phyloP scores from a whole-genome alignment of 2,113 vertebrate genomes.

The Vombatus ursinus region DNA sequence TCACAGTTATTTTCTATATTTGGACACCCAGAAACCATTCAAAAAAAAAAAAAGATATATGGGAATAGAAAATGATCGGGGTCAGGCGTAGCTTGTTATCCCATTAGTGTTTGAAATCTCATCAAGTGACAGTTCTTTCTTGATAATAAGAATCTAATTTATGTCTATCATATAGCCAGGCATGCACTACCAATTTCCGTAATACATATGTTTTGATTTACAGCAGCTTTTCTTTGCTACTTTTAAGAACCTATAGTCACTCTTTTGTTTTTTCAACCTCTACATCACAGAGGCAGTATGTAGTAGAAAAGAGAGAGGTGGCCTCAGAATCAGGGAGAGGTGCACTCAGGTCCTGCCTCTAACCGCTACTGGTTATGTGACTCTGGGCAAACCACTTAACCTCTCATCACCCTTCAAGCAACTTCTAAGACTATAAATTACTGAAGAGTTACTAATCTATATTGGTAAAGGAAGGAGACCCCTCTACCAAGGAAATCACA shows the following conservation, averaged over 20 bases:
- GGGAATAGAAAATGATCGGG: constrained; percentile 60
- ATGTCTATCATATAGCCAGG: constrained; percentile 50
- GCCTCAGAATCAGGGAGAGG: neutral
- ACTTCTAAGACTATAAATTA: neutral
- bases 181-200: constrained; percentile 51
- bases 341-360: neutral
- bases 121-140: constrained; percentile 55
- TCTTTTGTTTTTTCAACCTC: neutral
- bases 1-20: constrained; percentile 75
- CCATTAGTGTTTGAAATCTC: constrained; percentile 71
- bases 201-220: constrained; percentile 50
- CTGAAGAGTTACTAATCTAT: neutral
- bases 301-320: neutral
- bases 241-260: constrained; percentile 41
- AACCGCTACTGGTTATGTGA: neutral
- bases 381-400: neutral
- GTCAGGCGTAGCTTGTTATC: constrained; percentile 64
- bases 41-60: constrained; percentile 55
- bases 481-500: neutral
- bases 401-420: neutral
- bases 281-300: neutral
- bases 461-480: neutral
- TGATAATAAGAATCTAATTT: constrained; percentile 68
- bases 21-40: constrained; percentile 64
- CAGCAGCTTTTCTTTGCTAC: constrained; percentile 44